Evolutionary conservation across 2,888 invertebrate species (phyloP).

Genomic region (Pardosa pseudoannulata): DNA sequence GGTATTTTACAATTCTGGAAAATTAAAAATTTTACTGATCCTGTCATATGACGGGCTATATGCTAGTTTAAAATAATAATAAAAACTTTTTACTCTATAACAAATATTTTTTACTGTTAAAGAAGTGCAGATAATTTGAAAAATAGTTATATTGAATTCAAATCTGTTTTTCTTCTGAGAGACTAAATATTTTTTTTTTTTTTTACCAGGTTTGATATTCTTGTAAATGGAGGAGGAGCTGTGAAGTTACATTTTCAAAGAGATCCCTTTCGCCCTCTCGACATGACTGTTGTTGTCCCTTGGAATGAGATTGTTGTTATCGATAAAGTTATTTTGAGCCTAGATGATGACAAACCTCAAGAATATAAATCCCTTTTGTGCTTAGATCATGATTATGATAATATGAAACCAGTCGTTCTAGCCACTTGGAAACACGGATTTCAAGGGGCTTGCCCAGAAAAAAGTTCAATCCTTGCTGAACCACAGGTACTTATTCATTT

Average conservation of each 20-base stretch:
- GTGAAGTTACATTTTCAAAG: slow-evolving; percentile 97
- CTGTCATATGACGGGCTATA: too few species aligned
- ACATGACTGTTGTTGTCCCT: slow-evolving; percentile 93
- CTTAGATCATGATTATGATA: slow-evolving; percentile 90
- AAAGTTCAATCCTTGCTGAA: slow-evolving; percentile 91
- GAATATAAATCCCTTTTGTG: slow-evolving; percentile 80
- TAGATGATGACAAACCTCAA: slow-evolving; percentile 71
- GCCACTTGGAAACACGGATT: slow-evolving; percentile 94
- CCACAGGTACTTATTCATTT: slow-evolving; percentile 87
- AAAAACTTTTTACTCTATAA: too few species aligned
- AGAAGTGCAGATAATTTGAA: too few species aligned
- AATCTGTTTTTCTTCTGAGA: too few species aligned
- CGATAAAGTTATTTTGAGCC: slow-evolving; percentile 75
- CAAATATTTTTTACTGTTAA: too few species aligned
- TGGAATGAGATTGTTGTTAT: slow-evolving; percentile 98
- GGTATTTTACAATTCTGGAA: too few species aligned
- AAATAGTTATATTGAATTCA: too few species aligned
- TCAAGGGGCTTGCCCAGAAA: slow-evolving; percentile 89
- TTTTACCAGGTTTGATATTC: slow-evolving; percentile 92
- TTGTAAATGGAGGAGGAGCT: slow-evolving; percentile 98
- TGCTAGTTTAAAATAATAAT: too few species aligned
- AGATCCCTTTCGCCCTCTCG: slow-evolving; percentile 92
- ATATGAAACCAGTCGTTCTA: slow-evolving; percentile 89
- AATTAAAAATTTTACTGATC: too few species aligned
- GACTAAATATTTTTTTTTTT: too few species aligned